Conservation (phyloP, 1,140 invertebrate species). For the Octopus bimaculoides region DNA sequence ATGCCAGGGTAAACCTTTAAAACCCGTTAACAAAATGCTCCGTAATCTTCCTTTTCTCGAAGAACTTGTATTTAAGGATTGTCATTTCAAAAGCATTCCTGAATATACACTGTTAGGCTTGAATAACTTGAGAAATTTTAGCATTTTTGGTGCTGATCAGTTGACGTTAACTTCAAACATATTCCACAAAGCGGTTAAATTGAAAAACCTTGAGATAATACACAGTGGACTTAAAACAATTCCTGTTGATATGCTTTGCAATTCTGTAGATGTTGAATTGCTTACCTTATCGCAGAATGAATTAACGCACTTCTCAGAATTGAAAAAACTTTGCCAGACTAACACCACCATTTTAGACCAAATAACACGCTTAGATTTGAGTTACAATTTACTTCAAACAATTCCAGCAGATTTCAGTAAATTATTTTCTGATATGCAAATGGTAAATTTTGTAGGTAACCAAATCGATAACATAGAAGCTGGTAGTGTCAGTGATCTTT, state of each 20-base stretch:
- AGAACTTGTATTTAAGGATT: constrained; percentile 8
- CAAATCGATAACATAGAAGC: constrained; percentile 13
- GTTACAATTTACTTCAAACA: constrained; percentile 20
- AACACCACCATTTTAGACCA: not conserved
- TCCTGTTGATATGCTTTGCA: constrained; percentile 18
- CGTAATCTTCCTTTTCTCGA: not conserved
- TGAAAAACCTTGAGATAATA: constrained; percentile 23
- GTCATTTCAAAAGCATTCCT: not conserved
- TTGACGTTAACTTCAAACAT: constrained; percentile 19
- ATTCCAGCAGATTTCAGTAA: constrained; percentile 18
- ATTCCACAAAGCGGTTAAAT: constrained; percentile 14
- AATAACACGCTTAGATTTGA: constrained; percentile 26
- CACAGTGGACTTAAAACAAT: constrained; percentile 14
- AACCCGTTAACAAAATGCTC: not conserved
- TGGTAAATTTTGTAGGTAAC: constrained; percentile 25
- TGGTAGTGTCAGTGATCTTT: not conserved
- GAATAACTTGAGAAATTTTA: constrained; percentile 18
- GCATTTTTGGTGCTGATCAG: constrained; percentile 22
- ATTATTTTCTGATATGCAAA: constrained; percentile 23
- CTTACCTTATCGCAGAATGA: constrained; percentile 26
- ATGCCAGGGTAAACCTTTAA: not conserved
- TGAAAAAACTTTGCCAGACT: constrained; percentile 19
- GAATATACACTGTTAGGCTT: constrained; percentile 24
- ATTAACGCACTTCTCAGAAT: constrained; percentile 17
- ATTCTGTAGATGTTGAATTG: constrained; percentile 8